A percentile compares a stretch with the other conserved stretches of the same genome.
Evolutionary conservation across 2,888 invertebrate species (phyloP).

Genomic region (Prosapia bicincta): DNA sequence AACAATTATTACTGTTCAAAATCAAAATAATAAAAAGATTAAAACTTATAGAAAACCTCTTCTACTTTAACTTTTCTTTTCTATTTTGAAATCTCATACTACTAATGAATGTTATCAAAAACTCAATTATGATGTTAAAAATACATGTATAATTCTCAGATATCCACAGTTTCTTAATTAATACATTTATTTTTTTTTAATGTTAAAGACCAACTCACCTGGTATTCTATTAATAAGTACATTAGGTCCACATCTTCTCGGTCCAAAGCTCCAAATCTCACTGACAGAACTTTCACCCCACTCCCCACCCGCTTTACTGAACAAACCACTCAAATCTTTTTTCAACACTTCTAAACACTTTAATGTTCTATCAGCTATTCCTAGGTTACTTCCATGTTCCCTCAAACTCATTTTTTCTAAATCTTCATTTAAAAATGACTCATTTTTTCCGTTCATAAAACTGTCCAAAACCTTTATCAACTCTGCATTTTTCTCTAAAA

Average conservation of each 20-base stretch:
- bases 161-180: too few species aligned
- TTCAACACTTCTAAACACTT: conserved; percentile 52
- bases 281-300: conserved; percentile 50
- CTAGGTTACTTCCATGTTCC: not conserved
- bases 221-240: conserved; percentile 76
- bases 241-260: conserved; percentile 85
- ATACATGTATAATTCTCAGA: too few species aligned
- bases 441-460: conserved; percentile 44
- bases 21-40: too few species aligned
- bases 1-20: too few species aligned
- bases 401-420: not conserved
- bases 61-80: too few species aligned
- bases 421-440: not conserved
- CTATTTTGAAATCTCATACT: too few species aligned
- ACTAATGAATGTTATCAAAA: too few species aligned
- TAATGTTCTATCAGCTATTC: conserved; percentile 42
- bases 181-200: too few species aligned
- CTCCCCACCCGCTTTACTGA: conserved; percentile 55
- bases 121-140: too few species aligned
- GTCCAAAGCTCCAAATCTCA: conserved; percentile 90
- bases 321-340: conserved; percentile 57
- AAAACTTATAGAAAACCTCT: too few species aligned
- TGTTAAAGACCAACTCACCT: too few species aligned
- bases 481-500: conserved; percentile 68
- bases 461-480: conserved; percentile 64